Evolutionary conservation across 1,140 invertebrate genomes (phyloP), one percentile per base, ranked within the genome.

Genomic region (Hydropsyche tenuis): DNA sequence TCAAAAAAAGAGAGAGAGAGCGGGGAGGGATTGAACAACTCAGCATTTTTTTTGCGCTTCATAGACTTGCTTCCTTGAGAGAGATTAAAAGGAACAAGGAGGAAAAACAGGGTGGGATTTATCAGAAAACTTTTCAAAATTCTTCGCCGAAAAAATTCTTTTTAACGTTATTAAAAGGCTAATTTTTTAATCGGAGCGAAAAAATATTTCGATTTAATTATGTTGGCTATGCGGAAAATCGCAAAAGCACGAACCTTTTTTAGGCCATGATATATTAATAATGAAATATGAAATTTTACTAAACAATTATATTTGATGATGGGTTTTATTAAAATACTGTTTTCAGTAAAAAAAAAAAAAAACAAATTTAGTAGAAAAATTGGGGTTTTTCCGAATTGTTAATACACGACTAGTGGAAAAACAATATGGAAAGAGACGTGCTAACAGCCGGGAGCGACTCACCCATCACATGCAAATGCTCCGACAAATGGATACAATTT

Each of bases 401-500:
- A 70, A 56, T 70, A 20, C 48, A 16, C 68, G 68, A 70, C 68
- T 70, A 70, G 68, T 70, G 68, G 68, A 70, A 70, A 70, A 70
- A 70, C 68, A 70, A 70, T 70, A 70, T 70, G 46, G 68, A 70
- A 27, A 70, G 62, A 72, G 69, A 71, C 73, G 73, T 75, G 73
- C 62, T 75, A 75, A 75, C 73, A 64, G 73, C 69, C 42, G 37
- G 7, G 30, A 45, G 69, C 46, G 74, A 51, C 45, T 18, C 69
- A 23, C 25, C 68, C 66, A 74, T 74, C 68, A 70, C 69, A 76
- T 76, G 72, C 72, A 74, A 76, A 74, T 72, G 51, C 62, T 23
- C 43, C 71, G 68, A 51, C 42, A 64, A 73, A 73, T 73, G 75
- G 72, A 68, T 74, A 73, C 75, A 76, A 76, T 76, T 76, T 76